Percentiles rank a stretch among this genome's conserved stretches.
Conservation (phyloP, 2,797 vertebrate genomes). For the Nannoperca australis region DNA sequence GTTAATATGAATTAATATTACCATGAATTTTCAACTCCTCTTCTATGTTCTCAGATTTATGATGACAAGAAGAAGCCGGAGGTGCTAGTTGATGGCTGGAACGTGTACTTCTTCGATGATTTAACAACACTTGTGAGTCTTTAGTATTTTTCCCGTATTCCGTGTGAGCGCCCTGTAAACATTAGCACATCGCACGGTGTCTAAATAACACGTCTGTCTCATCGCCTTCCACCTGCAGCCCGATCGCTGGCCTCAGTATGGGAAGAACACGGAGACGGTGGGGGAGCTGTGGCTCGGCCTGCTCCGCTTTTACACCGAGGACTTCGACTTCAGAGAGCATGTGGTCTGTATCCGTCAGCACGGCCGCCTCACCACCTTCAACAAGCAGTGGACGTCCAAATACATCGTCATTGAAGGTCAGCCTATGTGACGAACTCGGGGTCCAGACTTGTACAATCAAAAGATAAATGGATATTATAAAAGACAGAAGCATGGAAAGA, state of each 20-base stretch:
- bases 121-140: conserved; percentile 90
- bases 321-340: conserved; percentile 96
- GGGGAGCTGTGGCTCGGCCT: conserved; percentile 95
- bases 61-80: conserved; percentile 89
- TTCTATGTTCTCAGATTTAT: conserved; percentile 87
- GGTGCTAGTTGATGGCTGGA: conserved; percentile 94
- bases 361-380: conserved; percentile 93
- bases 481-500: not conserved
- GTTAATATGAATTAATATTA: not conserved
- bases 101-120: conserved; percentile 93
- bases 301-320: conserved; percentile 95
- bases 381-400: conserved; percentile 98
- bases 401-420: conserved; percentile 97
- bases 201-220: not conserved
- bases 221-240: conserved; percentile 81
- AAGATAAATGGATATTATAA: not conserved
- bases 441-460: not conserved
- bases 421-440: not conserved
- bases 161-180: not conserved
- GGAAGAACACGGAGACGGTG: conserved; percentile 90
- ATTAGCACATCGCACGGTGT: not conserved
- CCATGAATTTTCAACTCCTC: not conserved
- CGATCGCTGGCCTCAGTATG: conserved; percentile 88
- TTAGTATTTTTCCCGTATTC: not conserved
- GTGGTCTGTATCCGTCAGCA: conserved; percentile 93